These are phyloP conservation scores for Peromyscus californicus DNA, from an alignment of 2,113 vertebrate genomes.

Conservation along the genomic window DNA sequence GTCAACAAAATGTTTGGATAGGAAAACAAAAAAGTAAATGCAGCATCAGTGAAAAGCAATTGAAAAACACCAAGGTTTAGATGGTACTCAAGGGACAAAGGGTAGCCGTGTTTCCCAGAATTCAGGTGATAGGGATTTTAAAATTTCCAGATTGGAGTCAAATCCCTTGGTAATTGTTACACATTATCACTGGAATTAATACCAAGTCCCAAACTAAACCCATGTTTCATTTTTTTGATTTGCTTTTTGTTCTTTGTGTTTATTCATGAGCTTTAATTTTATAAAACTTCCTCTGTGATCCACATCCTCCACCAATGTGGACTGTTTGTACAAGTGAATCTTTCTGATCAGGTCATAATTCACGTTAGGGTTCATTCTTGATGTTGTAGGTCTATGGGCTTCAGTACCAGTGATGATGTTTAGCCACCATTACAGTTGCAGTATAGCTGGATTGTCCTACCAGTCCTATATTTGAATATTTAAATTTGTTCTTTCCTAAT, in stretches of 20 bases:
- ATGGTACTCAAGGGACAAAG: neutral
- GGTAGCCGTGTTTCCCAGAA: neutral
- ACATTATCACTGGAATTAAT: neutral
- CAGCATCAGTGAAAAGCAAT: neutral
- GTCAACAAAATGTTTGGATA: neutral
- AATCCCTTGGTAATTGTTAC: too few species aligned
- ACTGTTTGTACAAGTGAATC: neutral
- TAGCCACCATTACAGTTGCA: neutral
- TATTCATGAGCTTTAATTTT: neutral
- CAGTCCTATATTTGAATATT: neutral
- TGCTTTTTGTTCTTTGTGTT: neutral
- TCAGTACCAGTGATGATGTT: neutral
- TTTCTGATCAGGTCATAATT: neutral
- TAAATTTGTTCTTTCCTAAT: neutral
- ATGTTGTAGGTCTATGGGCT: neutral
- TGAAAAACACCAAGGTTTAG: neutral
- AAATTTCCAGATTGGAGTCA: neutral
- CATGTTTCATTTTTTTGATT: neutral
- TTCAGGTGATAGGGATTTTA: neutral
- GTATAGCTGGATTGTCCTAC: neutral
- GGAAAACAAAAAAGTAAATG: neutral
- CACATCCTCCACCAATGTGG: neutral
- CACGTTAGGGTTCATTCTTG: neutral
- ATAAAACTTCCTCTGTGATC: neutral
- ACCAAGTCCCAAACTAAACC: neutral